Evolutionary conservation across 2,113 vertebrate genomes (phyloP).

Genomic region (Lophura nycthemera): DNA sequence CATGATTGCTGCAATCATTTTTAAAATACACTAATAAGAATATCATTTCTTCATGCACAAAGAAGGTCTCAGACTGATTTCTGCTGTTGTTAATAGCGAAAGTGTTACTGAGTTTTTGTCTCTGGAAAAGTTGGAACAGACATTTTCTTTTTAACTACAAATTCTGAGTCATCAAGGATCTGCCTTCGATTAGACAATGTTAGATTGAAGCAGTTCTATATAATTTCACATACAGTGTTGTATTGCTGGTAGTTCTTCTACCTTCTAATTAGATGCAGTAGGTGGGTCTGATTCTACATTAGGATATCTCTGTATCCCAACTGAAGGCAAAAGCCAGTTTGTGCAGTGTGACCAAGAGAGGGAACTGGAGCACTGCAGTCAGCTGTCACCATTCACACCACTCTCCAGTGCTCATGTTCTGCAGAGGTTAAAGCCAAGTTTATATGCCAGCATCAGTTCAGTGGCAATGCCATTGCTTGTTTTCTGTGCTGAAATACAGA

Average conservation of each 20-base stretch:
- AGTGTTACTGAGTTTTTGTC: background rate
- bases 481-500: background rate
- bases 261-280: background rate
- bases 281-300: background rate
- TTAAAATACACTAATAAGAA: background rate
- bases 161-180: background rate
- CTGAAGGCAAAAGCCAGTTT: background rate
- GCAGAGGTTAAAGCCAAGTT: background rate
- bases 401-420: background rate
- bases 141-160: background rate
- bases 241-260: background rate
- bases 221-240: background rate
- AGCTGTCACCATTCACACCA: background rate
- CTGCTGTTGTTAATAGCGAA: background rate
- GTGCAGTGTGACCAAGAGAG: background rate
- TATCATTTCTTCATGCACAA: background rate
- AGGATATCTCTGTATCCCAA: background rate
- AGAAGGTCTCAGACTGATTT: background rate
- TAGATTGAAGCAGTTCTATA: background rate
- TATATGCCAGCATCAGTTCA: background rate
- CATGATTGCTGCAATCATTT: background rate
- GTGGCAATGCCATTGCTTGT: background rate
- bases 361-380: background rate
- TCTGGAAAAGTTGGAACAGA: background rate
- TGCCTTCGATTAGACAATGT: background rate